Evolutionary conservation across 2,797 vertebrate genomes (phyloP).

Genomic region (Cercopithecus neglectus): DNA sequence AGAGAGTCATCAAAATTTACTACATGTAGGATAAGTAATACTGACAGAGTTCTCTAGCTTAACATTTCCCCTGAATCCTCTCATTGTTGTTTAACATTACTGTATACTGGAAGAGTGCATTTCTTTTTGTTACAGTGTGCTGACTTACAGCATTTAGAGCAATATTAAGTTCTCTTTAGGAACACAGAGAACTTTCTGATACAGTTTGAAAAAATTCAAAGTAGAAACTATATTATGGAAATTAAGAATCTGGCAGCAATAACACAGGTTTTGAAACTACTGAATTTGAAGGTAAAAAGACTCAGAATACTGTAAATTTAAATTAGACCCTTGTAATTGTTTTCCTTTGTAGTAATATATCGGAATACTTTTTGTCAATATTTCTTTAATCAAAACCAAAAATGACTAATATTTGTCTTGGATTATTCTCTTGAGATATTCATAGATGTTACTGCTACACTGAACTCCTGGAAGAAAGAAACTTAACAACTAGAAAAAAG

Average conservation of each 20-base stretch:
- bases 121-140: conserved; percentile 53
- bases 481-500: not conserved
- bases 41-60: not conserved
- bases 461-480: conserved; percentile 36
- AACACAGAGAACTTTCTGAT: conserved; percentile 9
- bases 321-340: not conserved
- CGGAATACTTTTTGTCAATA: conserved; percentile 44
- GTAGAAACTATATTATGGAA: not conserved
- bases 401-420: not conserved
- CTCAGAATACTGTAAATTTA: conserved; percentile 55
- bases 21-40: conserved; percentile 53
- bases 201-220: conserved; percentile 40
- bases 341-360: conserved; percentile 34
- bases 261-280: conserved; percentile 38
- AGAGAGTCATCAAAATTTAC: conserved; percentile 76
- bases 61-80: conserved; percentile 34
- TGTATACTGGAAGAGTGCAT: conserved; percentile 5
- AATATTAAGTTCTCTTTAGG: conserved; percentile 52
- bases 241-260: conserved; percentile 42
- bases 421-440: not conserved
- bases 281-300: conserved; percentile 45
- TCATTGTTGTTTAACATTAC: conserved; percentile 54
- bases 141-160: conserved; percentile 32
- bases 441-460: conserved; percentile 1
- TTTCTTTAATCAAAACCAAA: conserved; percentile 62